Base-by-base conservation (phyloP, 2,888 invertebrate species). In the Rhagonycha fulva region DNA sequence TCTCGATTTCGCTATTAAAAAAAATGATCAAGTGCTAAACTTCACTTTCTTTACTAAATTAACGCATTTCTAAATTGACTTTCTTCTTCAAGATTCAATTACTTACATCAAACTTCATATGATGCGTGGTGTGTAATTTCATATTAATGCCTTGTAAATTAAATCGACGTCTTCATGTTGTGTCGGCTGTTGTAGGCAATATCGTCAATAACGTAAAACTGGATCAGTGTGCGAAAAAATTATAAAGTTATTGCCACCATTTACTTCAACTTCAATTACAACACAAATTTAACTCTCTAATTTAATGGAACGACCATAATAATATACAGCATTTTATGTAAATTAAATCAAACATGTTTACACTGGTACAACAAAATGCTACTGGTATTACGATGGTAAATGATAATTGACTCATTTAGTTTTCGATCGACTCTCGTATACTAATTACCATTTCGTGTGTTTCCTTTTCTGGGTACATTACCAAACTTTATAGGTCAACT, bases 181-280 rank as follows among this genome's bases (percentile, higher is more conserved):
- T 12, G 32, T 32, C 32, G 32, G 12, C 11, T 2, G 4, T 47
- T 47, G 7, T 47, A 47, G 7, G 7, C 47, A 9, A 47, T n/a
- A 47, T 47, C 47, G 47, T 71, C 66, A 66, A 66, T 70, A 62
- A 23, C 30, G 3, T 2, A 23, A n/a, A 71, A 24, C 71, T 71
- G 66, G 71, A 12, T 32, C 66, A 71, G 63, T 28, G 14, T 70
- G 70, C 10, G 12, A n/a, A 71, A 71, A 24, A 66, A 63, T 66
- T 9, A 5, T 24, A 61, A 47, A 62, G n/a, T 14, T 61, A n/a
- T 23, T 14, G 12, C n/a, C 5, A 70, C 61, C 30, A n/a, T 47
- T 47, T 47, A 47, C 47, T 47, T 47, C 47, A n/a, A 47, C n/a
- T 47, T 47, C 47, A 47, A 47, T 47, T 47, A 47, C 47, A 47